Evolutionary conservation across 2,797 vertebrate species (phyloP).

Genomic region (Phoeniculus purpureus): DNA sequence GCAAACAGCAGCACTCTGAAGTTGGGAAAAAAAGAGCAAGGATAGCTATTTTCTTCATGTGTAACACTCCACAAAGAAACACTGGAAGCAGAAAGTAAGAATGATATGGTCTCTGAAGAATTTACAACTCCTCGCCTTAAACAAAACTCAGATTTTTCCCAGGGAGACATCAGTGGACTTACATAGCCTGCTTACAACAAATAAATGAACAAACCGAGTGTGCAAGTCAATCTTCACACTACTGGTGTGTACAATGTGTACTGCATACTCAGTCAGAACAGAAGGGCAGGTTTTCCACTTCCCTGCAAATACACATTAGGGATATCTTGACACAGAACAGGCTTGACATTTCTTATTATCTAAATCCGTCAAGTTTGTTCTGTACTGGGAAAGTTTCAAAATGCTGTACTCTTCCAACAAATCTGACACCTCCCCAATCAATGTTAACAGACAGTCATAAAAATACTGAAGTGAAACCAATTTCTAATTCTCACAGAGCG

Average conservation of each 20-base stretch:
- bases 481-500: background rate
- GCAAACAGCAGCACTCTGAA: background rate
- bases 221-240: background rate
- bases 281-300: background rate
- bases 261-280: background rate
- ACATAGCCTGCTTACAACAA: background rate
- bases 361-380: background rate
- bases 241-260: background rate
- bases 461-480: slow-evolving; percentile 8
- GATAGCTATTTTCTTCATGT: background rate
- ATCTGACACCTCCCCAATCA: background rate
- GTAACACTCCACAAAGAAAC: background rate
- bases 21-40: background rate
- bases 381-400: background rate
- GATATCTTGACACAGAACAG: background rate
- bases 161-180: background rate
- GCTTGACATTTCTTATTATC: background rate
- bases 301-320: background rate
- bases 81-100: slow-evolving; percentile 6
- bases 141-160: slow-evolving; percentile 9
- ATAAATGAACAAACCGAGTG: background rate
- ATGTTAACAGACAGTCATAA: background rate
- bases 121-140: background rate
- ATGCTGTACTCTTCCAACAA: background rate
- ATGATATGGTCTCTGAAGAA: slow-evolving; percentile 4